A percentile compares a stretch with the other conserved stretches of the same genome.
phyloP scores from a whole-genome alignment of 2,113 vertebrate species.

The Aegypius monachus region DNA sequence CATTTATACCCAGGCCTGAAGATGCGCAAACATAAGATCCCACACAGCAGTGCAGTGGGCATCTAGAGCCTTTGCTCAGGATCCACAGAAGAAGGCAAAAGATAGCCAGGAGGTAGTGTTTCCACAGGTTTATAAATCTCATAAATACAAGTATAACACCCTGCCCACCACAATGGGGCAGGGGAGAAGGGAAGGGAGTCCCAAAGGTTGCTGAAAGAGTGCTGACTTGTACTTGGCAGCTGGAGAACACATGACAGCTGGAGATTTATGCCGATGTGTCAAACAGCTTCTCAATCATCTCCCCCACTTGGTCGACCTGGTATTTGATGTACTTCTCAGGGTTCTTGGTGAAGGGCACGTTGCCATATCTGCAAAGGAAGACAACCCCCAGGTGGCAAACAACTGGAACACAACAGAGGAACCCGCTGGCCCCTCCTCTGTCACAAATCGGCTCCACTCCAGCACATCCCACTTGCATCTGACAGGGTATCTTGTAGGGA shows the following conservation, averaged over 20 bases:
- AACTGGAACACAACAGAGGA: neutral
- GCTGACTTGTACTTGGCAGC: neutral
- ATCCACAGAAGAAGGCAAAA: neutral
- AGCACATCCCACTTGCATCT: neutral
- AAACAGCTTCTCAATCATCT: constrained; percentile 95
- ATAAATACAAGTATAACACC: constrained; percentile 46
- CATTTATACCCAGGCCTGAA: neutral
- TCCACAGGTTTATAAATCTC: constrained; percentile 68
- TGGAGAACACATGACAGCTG: neutral
- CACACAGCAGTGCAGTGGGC: neutral
- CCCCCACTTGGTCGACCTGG: constrained; percentile 89
- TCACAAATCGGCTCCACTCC: neutral
- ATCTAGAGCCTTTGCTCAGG: neutral
- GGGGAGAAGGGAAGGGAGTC: neutral
- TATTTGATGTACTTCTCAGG: constrained; percentile 96
- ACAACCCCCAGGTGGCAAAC: neutral
- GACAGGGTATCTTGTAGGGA: neutral
- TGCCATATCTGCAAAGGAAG: constrained; percentile 78
- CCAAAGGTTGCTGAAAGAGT: neutral
- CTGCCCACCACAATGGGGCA: constrained; percentile 40
- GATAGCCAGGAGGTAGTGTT: neutral
- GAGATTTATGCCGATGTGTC: constrained; percentile 89
- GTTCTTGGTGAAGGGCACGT: constrained; percentile 95
- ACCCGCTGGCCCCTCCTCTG: neutral
- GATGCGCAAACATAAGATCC: fast-evolving